Evolutionary conservation across 2,888 invertebrate species (phyloP).

Genomic region (Caenorhabditis plicata): DNA sequence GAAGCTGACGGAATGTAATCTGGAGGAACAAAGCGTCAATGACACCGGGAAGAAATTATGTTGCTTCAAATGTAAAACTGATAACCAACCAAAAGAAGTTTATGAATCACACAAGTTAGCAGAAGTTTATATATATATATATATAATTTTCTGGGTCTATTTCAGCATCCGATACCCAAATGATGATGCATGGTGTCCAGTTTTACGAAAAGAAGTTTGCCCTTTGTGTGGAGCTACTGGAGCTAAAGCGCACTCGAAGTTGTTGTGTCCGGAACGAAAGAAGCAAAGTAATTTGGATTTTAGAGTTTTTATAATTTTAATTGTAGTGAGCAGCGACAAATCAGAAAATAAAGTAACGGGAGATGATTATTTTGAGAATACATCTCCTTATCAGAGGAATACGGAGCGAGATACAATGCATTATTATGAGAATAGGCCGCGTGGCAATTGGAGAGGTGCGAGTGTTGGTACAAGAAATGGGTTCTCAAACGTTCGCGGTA

Average conservation of each 20-base stretch:
- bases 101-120: neutral
- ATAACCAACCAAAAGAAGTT: neutral
- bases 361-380: neutral
- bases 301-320: too few relatives aligned
- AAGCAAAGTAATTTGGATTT: conserved; percentile 5
- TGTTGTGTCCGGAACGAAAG: conserved; percentile 22
- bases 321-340: too few relatives aligned
- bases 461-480: neutral
- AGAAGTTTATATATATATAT: neutral
- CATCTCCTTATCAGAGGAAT: too few relatives aligned
- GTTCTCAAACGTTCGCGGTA: neutral
- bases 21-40: neutral
- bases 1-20: neutral
- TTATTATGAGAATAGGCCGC: conserved; percentile 1
- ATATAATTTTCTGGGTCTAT: neutral
- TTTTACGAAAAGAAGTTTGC: conserved; percentile 12
- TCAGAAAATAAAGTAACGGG: neutral
- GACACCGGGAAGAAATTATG: too few relatives aligned
- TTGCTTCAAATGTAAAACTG: neutral
- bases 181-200: conserved; percentile 22
- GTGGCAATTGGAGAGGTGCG: conserved; percentile 8
- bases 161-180: conserved; percentile 21
- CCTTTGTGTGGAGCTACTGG: conserved; percentile 15
- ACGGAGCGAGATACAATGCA: too few relatives aligned
- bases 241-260: conserved; percentile 10